Percentiles rank a stretch among this genome's conserved stretches.
These are phyloP conservation scores for Myotis lucifugus DNA, from an alignment of 2,113 vertebrate species.

Conservation along the genomic window DNA sequence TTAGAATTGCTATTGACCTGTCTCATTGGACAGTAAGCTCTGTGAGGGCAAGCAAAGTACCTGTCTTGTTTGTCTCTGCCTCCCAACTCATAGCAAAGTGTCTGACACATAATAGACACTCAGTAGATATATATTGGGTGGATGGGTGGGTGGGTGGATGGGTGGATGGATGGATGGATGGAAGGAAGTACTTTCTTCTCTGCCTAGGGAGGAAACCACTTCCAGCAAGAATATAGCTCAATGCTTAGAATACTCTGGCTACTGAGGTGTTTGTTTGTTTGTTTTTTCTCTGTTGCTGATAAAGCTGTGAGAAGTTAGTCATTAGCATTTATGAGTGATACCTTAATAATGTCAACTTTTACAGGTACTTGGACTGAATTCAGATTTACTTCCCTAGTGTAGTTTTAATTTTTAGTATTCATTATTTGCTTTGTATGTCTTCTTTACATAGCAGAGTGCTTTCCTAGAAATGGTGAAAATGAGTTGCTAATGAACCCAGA, in stretches of 20 bases:
- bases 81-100: not conserved
- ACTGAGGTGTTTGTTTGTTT: not conserved
- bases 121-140: not conserved
- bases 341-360: constrained; percentile 16
- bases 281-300: not conserved
- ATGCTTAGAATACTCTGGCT: not conserved
- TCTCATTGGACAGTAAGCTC: not conserved
- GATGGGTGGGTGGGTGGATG: not conserved
- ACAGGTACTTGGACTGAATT: not conserved
- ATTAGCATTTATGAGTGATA: not conserved
- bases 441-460: not conserved
- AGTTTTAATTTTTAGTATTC: not conserved
- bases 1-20: not conserved
- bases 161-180: not conserved
- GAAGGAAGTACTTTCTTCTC: not conserved
- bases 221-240: not conserved
- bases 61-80: not conserved
- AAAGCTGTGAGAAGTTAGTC: not conserved
- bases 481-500: not conserved
- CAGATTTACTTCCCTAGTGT: not conserved
- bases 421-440: not conserved
- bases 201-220: not conserved
- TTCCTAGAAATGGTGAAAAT: not conserved
- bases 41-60: not conserved
- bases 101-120: not conserved